A percentile compares a stretch with the other conserved stretches of the same genome.
Evolutionary conservation across 2,113 vertebrate species (phyloP).

Genomic region (Notiomystis cincta): DNA sequence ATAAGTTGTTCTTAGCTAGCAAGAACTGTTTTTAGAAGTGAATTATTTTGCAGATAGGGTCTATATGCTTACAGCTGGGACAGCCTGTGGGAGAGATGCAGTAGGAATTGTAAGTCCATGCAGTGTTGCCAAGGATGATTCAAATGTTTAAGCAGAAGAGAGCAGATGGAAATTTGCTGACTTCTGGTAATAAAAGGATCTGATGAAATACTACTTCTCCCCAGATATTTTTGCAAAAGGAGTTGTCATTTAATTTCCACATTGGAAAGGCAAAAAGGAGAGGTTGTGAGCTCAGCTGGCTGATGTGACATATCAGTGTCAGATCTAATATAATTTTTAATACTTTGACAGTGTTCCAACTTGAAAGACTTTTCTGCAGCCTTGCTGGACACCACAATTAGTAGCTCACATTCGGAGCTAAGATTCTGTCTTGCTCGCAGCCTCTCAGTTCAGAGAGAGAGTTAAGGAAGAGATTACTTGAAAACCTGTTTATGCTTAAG

Average conservation of each 20-base stretch:
- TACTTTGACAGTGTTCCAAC: neutral
- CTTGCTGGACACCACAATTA: neutral
- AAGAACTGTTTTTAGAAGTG: neutral
- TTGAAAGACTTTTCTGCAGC: neutral
- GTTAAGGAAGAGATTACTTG: neutral
- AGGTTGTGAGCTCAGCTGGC: neutral
- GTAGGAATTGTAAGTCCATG: neutral
- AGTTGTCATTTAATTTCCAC: neutral
- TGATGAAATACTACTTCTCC: neutral
- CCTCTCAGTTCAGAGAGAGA: neutral
- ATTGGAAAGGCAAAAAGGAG: neutral
- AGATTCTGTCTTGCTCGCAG: neutral
- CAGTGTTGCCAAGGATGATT: constrained; percentile 8
- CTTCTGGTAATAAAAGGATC: neutral
- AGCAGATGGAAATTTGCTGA: constrained; percentile 23
- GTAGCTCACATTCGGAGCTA: neutral
- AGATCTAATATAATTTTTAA: neutral
- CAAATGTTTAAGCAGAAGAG: neutral
- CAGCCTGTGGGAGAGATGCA: neutral
- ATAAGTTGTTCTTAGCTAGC: neutral
- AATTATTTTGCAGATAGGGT: neutral
- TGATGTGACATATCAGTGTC: neutral
- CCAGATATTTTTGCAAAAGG: neutral
- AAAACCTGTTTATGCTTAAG: neutral
- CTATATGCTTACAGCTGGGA: neutral